A percentile compares a stretch with the other conserved stretches of the same genome.
These are phyloP conservation scores for Sebastes aleutianus DNA, from an alignment of 2,797 vertebrate genomes.

Conservation along the genomic window DNA sequence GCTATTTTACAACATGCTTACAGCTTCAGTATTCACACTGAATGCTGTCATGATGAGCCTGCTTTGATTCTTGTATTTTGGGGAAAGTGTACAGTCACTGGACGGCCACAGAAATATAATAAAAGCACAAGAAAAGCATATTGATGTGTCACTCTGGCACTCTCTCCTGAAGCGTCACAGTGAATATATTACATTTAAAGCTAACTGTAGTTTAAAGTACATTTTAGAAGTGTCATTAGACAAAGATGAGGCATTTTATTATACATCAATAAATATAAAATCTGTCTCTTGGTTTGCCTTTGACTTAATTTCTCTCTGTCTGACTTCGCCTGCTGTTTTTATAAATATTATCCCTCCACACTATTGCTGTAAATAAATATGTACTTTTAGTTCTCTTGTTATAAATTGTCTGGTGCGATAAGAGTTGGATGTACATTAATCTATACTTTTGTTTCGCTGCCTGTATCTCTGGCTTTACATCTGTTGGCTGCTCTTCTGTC, in stretches of 20 bases:
- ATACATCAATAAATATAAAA: neutral
- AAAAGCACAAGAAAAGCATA: neutral
- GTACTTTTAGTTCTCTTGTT: slow-evolving; percentile 5
- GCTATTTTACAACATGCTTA: neutral
- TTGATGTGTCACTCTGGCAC: neutral
- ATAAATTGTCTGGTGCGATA: slow-evolving; percentile 9
- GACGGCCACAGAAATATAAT: neutral
- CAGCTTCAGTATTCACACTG: neutral
- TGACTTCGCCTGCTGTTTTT: neutral
- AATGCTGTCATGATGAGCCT: neutral
- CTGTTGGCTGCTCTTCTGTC: slow-evolving; percentile 37
- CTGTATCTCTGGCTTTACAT: slow-evolving; percentile 40
- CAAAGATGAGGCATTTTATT: neutral
- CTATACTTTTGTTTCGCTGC: slow-evolving; percentile 13
- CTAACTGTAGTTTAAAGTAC: neutral
- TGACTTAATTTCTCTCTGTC: neutral
- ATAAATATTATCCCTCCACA: neutral
- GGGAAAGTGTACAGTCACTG: neutral
- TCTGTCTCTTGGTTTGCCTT: neutral
- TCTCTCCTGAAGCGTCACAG: neutral
- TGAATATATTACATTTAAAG: neutral
- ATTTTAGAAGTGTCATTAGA: neutral
- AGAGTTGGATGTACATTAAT: slow-evolving; percentile 27
- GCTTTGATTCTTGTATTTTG: neutral
- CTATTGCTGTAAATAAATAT: neutral